phyloP scores from a whole-genome alignment of 2,888 invertebrate species.

The Drosophila acutilabella region DNA sequence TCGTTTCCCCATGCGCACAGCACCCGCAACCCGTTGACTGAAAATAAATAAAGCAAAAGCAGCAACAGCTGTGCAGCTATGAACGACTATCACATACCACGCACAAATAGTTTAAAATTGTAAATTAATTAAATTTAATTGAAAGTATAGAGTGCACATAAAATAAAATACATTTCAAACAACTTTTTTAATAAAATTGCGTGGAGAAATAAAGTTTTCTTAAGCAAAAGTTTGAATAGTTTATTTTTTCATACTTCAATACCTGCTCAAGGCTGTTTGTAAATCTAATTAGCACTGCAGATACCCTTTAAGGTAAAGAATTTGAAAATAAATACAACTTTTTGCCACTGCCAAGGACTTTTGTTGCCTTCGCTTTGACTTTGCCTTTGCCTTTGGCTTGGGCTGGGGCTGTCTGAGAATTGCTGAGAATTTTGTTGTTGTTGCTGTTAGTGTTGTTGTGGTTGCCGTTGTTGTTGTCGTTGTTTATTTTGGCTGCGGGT shows the following conservation, averaged over 20 bases:
- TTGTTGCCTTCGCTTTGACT: constrained; percentile 60
- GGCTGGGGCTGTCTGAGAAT: constrained; percentile 8
- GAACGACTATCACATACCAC: constrained; percentile 24
- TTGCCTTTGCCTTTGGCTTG: constrained; percentile 49
- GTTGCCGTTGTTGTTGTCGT: constrained; percentile 33
- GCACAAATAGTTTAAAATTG: not conserved
- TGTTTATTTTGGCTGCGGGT: constrained; percentile 74
- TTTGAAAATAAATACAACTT: constrained; percentile 38
- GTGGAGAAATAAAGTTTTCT: no score
- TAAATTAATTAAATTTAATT: not conserved
- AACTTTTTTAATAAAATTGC: no score
- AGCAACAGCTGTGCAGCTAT: not conserved
- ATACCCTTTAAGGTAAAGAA: constrained; percentile 25
- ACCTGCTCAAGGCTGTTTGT: not conserved
- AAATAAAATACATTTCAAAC: no score
- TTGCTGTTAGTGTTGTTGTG: constrained; percentile 46
- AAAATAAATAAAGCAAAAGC: constrained; percentile 34
- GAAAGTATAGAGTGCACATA: not conserved
- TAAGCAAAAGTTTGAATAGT: no score
- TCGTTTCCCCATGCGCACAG: constrained; percentile 49
- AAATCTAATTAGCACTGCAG: constrained; percentile 1
- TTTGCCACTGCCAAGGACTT: constrained; percentile 82
- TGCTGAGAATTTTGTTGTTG: constrained; percentile 8
- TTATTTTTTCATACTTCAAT: not conserved
- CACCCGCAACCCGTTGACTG: constrained; percentile 64